These are phyloP conservation scores for Polymixis flavicincta DNA, from an alignment of 2,888 invertebrate species.

Conservation along the genomic window DNA sequence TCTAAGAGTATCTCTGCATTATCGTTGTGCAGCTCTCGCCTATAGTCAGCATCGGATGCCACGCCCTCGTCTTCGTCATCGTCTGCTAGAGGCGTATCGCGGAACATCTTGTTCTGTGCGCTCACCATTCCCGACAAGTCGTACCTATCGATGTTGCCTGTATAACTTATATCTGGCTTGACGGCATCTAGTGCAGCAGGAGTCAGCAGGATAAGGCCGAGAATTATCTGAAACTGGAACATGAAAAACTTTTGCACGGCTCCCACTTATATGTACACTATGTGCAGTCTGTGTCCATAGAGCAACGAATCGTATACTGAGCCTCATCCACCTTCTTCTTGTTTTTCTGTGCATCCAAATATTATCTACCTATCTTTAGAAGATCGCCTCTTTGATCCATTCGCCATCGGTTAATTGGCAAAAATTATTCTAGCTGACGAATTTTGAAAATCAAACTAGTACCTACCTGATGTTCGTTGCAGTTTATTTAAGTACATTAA, in stretches of 20 bases:
- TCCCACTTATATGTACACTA: too few relatives aligned
- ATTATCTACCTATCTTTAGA: too few relatives aligned
- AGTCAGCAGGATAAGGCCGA: slow-evolving; percentile 24
- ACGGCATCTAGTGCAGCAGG: slow-evolving; percentile 51
- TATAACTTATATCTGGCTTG: slow-evolving; percentile 78
- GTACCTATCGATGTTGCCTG: slow-evolving; percentile 77
- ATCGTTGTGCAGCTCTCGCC: slow-evolving; percentile 43
- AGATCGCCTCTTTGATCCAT: too few relatives aligned
- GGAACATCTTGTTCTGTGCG: slow-evolving; percentile 64
- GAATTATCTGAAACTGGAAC: slow-evolving; percentile 35
- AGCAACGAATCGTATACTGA: not conserved
- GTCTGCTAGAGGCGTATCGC: not conserved
- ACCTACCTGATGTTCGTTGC: too few relatives aligned
- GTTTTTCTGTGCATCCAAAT: too few relatives aligned
- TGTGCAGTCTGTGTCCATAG: too few relatives aligned
- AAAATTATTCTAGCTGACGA: too few relatives aligned
- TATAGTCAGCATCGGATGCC: slow-evolving; percentile 47
- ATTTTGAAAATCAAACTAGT: too few relatives aligned
- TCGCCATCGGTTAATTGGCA: too few relatives aligned
- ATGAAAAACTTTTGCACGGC: not conserved
- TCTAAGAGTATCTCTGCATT: not conserved
- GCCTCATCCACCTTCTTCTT: too few relatives aligned
- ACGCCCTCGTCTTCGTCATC: not conserved
- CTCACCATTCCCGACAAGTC: slow-evolving; percentile 72
- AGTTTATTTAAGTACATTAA: too few relatives aligned